Percentiles rank a stretch among this genome's conserved stretches.
phyloP scores from a whole-genome alignment of 2,888 invertebrate genomes.

The Rhagonycha fulva region DNA sequence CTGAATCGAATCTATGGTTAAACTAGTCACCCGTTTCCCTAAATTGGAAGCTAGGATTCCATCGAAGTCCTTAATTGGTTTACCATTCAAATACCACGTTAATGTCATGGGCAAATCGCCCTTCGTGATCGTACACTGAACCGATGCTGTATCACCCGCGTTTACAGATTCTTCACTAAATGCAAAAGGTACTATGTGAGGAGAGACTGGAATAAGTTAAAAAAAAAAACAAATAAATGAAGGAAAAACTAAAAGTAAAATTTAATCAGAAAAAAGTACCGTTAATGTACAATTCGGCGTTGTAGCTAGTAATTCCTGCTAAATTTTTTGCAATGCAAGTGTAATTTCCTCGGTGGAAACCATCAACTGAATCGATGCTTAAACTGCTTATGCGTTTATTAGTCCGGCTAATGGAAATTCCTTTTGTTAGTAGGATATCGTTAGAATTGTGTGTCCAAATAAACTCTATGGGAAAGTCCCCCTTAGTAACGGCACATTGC shows the following conservation, averaged over 20 bases:
- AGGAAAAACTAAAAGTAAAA: conserved; percentile 66
- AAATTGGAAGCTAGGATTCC: conserved; percentile 64
- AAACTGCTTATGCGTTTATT: conserved; percentile 65
- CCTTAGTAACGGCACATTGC: conserved; percentile 71
- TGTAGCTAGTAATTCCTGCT: conserved; percentile 71
- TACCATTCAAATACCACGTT: conserved; percentile 66
- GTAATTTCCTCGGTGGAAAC: conserved; percentile 74
- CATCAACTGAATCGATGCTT: conserved; percentile 72
- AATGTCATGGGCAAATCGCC: conserved; percentile 78
- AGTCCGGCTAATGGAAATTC: conserved; percentile 50
- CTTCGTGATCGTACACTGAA: conserved; percentile 72
- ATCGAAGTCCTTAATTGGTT: conserved; percentile 55
- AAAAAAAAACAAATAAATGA: conserved; percentile 60
- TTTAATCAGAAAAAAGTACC: conserved; percentile 56
- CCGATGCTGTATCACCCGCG: conserved; percentile 73
- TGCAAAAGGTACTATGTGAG: conserved; percentile 70
- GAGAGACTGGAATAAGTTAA: conserved; percentile 60
- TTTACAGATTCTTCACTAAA: conserved; percentile 71
- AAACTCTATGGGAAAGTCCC: conserved; percentile 75
- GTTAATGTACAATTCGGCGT: conserved; percentile 72
- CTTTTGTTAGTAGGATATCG: conserved; percentile 50
- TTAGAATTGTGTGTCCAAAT: conserved; percentile 75
- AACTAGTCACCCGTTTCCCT: conserved; percentile 67
- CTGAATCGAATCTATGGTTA: conserved; percentile 73
- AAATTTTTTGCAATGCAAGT: conserved; percentile 75